phyloP scores from a whole-genome alignment of 2,797 vertebrate genomes.

The Hippoglossus hippoglossus region DNA sequence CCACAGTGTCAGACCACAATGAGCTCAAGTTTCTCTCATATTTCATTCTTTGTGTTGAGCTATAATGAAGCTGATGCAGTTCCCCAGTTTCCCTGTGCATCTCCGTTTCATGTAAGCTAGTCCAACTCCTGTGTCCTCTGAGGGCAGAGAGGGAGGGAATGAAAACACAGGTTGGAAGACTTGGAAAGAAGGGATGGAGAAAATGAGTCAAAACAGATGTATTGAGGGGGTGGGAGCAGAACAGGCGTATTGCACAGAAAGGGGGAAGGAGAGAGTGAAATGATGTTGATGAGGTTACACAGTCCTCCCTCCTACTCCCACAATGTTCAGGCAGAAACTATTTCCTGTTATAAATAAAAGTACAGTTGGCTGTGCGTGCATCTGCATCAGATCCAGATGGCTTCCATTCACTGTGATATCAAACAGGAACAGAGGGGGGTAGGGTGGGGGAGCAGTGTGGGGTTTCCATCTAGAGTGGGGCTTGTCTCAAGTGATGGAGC shows the following conservation, averaged over 20 bases:
- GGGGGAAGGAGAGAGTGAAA: neutral
- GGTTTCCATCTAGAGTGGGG: conserved; percentile 1
- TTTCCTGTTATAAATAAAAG: conserved; percentile 70
- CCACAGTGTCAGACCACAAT: conserved; percentile 23
- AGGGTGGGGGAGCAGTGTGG: neutral
- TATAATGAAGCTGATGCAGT: conserved; percentile 14
- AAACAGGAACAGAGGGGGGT: conserved; percentile 27
- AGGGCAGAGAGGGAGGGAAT: conserved; percentile 2
- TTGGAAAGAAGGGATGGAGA: conserved; percentile 18
- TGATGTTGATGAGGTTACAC: conserved; percentile 16
- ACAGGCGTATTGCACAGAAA: neutral
- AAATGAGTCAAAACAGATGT: conserved; percentile 58
- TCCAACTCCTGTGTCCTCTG: conserved; percentile 22
- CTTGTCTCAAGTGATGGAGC: conserved; percentile 29
- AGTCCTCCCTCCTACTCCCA: neutral
- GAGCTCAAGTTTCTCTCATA: conserved; percentile 19
- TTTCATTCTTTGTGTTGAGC: conserved; percentile 12
- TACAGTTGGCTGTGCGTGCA: conserved; percentile 49
- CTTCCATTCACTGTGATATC: conserved; percentile 60
- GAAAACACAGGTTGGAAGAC: neutral
- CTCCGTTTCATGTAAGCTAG: conserved; percentile 11
- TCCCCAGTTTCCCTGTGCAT: conserved; percentile 21
- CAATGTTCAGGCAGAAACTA: conserved; percentile 50
- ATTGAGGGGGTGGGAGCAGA: neutral
- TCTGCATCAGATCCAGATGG: conserved; percentile 70